phyloP scores from a whole-genome alignment of 1,140 invertebrate species.

The Choristoneura fumiferana region DNA sequence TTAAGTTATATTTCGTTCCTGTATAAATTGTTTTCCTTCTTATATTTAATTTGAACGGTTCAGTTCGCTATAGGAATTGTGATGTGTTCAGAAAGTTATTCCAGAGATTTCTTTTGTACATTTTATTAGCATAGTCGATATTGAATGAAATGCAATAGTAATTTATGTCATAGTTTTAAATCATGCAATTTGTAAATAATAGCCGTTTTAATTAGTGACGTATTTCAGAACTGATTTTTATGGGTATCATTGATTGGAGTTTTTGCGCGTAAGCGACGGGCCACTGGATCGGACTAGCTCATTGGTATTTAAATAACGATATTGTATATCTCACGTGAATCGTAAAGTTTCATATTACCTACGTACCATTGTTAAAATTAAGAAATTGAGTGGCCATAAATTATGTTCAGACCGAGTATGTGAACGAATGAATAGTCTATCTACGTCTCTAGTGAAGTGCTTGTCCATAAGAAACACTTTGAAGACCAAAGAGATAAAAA shows the following conservation, averaged over 20 bases:
- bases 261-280: conserved; percentile 32
- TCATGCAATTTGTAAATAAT: conserved; percentile 66
- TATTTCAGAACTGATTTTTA: conserved; percentile 48
- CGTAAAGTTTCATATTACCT: conserved; percentile 52
- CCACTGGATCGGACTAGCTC: conserved; percentile 47
- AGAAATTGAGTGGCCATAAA: conserved; percentile 73
- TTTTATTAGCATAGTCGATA: conserved; percentile 69
- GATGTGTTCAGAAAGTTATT: conserved; percentile 68
- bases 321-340: conserved; percentile 46
- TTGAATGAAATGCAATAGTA: conserved; percentile 75
- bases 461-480: too few relatives aligned
- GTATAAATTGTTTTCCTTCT: conserved; percentile 66
- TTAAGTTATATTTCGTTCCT: conserved; percentile 76
- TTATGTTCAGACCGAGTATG: conserved; percentile 43
- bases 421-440: conserved; percentile 24
- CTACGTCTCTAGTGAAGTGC: too few relatives aligned
- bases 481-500: background rate
- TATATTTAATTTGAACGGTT: conserved; percentile 65
- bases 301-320: conserved; percentile 26
- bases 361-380: conserved; percentile 63
- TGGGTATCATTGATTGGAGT: conserved; percentile 43
- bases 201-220: conserved; percentile 54
- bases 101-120: conserved; percentile 61
- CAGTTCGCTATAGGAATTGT: conserved; percentile 71
- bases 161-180: conserved; percentile 73